A percentile compares a stretch with the other conserved stretches of the same genome.
Conservation (phyloP, 2,797 vertebrate genomes). For the Argya squamiceps region DNA sequence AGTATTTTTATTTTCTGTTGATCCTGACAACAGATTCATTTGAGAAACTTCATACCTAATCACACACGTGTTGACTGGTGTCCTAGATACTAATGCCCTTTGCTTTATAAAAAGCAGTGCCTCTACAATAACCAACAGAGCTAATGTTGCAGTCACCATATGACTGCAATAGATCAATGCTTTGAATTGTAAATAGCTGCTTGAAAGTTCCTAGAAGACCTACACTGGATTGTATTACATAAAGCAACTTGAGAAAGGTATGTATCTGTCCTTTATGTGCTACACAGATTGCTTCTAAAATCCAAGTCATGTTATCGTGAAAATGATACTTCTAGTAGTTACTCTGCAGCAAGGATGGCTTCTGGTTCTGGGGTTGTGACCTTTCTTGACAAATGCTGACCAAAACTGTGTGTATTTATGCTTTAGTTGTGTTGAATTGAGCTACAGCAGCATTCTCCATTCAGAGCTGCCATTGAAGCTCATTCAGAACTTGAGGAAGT, state of each 20-base stretch:
- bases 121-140: constrained; percentile 25
- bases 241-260: constrained; percentile 46
- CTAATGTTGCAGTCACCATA: constrained; percentile 54
- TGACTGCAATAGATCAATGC: constrained; percentile 66
- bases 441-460: background rate
- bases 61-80: constrained; percentile 8
- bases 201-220: constrained; percentile 63
- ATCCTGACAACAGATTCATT: constrained; percentile 46
- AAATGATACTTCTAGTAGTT: constrained; percentile 19
- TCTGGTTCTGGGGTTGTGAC: background rate
- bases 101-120: constrained; percentile 64
- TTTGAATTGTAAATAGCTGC: constrained; percentile 68
- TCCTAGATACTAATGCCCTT: constrained; percentile 42
- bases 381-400: background rate
- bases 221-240: constrained; percentile 36
- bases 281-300: constrained; percentile 8
- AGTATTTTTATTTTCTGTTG: constrained; percentile 57
- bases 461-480: background rate
- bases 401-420: background rate
- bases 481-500: background rate
- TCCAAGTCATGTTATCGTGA: background rate
- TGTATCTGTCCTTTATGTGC: constrained; percentile 28
- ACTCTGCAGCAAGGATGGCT: background rate
- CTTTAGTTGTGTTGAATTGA: background rate
- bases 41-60: constrained; percentile 44